Evolutionary conservation across 2,888 invertebrate genomes (phyloP).

Genomic region (Brachylomia viminalis): DNA sequence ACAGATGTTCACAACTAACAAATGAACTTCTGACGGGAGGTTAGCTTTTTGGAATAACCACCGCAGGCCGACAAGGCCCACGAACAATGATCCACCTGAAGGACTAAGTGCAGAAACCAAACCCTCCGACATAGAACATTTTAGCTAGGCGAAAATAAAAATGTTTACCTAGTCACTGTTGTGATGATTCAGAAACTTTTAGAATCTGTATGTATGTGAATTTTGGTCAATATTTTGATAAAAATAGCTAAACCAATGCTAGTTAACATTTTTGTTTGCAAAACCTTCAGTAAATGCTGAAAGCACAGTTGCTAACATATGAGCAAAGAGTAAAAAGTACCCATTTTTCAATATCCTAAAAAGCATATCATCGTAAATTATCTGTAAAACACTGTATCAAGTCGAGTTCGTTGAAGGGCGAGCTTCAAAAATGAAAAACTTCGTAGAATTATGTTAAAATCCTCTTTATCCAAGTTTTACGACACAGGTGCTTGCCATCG

Average conservation of each 20-base stretch:
- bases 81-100: too few species aligned
- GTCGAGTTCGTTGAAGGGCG: slow-evolving; percentile 12
- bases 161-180: too few species aligned
- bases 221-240: neutral
- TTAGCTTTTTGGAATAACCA: too few species aligned
- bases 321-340: neutral
- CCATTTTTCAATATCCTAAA: neutral
- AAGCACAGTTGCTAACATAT: neutral
- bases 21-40: too few species aligned
- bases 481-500: slow-evolving; percentile 74
- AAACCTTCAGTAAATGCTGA: neutral
- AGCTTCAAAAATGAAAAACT: slow-evolving; percentile 54
- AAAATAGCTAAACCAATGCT: neutral
- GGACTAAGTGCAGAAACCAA: too few species aligned
- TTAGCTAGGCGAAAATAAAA: too few species aligned
- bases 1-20: too few species aligned
- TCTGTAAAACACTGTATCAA: slow-evolving; percentile 11
- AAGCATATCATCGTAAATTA: neutral
- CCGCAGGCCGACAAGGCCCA: too few species aligned
- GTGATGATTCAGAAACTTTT: neutral
- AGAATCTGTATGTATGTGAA: too few species aligned
- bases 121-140: too few species aligned
- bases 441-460: slow-evolving; percentile 75
- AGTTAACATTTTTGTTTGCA: neutral
- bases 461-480: slow-evolving; percentile 75